Conservation (phyloP, 2,888 invertebrate genomes). For the Mactromeris polynyma region DNA sequence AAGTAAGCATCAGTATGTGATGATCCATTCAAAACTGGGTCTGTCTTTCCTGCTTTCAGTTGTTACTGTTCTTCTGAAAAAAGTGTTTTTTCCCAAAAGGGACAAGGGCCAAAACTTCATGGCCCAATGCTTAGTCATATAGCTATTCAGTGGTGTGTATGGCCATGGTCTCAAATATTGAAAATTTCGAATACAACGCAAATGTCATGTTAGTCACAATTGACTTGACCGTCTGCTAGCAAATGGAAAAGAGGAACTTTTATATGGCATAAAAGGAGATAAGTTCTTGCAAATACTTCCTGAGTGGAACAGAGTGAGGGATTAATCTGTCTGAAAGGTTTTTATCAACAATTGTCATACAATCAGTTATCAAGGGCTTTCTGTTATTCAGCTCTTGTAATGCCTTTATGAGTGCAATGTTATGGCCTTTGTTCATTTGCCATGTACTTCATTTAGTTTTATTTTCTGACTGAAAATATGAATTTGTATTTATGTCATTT, state of each 20-base stretch:
- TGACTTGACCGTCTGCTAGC: background rate
- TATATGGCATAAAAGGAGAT: constrained; percentile 1
- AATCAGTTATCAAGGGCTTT: background rate
- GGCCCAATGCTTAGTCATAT: too few species aligned
- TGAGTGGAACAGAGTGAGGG: background rate
- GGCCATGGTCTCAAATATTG: too few species aligned
- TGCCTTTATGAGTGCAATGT: background rate
- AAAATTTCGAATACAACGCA: too few species aligned
- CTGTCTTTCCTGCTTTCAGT: too few species aligned
- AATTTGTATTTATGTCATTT: background rate
- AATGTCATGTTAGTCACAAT: too few species aligned
- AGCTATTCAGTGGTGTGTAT: too few species aligned
- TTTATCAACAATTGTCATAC: constrained; percentile 5
- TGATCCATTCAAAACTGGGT: too few species aligned
- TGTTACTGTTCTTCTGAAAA: too few species aligned
- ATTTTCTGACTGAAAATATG: background rate
- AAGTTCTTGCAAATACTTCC: constrained; percentile 1
- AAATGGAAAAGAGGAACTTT: background rate
- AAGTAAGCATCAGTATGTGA: too few species aligned
- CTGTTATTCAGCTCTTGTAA: background rate
- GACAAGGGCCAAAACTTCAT: too few species aligned
- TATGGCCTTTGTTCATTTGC: background rate
- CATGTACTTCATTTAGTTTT: background rate
- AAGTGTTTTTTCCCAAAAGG: too few species aligned
- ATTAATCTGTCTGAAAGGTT: constrained; percentile 12